These are phyloP conservation scores for Norana najaformis DNA, from an alignment of 2,888 invertebrate species.

Conservation along the genomic window DNA sequence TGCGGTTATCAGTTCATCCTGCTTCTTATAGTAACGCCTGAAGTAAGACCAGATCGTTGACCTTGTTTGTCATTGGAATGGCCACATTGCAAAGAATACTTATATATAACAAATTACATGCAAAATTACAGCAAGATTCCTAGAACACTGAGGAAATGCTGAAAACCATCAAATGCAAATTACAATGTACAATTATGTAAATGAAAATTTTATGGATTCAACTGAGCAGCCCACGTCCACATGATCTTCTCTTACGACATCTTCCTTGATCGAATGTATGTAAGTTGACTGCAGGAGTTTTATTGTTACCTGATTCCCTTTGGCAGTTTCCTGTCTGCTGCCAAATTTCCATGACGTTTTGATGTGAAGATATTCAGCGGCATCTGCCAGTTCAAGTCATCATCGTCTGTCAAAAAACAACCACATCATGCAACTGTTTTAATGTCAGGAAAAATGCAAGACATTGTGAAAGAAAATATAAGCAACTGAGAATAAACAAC, in stretches of 20 bases:
- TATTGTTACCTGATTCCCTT: constrained; percentile 49
- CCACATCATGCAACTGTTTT: neutral
- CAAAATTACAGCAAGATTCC: neutral
- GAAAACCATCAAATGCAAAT: neutral
- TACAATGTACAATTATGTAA: neutral
- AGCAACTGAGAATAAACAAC: neutral
- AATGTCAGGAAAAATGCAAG: neutral
- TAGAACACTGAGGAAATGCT: neutral
- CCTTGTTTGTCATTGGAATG: neutral
- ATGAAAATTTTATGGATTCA: too few relatives aligned
- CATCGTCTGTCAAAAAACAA: neutral
- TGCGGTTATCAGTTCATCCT: constrained; percentile 56
- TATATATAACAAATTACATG: neutral
- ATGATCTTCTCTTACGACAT: neutral
- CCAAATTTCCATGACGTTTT: constrained; percentile 48
- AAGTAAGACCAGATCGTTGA: neutral
- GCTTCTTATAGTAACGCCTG: constrained; percentile 58
- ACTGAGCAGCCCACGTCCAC: neutral
- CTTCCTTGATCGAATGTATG: too few relatives aligned
- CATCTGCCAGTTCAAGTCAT: constrained; percentile 43
- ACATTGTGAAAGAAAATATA: neutral
- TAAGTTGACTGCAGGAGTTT: neutral
- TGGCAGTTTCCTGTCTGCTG: constrained; percentile 48
- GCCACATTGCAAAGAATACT: neutral
- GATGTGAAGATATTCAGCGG: constrained; percentile 50